phyloP scores from a whole-genome alignment of 2,888 invertebrate genomes.

The Standfussiana lucernea region DNA sequence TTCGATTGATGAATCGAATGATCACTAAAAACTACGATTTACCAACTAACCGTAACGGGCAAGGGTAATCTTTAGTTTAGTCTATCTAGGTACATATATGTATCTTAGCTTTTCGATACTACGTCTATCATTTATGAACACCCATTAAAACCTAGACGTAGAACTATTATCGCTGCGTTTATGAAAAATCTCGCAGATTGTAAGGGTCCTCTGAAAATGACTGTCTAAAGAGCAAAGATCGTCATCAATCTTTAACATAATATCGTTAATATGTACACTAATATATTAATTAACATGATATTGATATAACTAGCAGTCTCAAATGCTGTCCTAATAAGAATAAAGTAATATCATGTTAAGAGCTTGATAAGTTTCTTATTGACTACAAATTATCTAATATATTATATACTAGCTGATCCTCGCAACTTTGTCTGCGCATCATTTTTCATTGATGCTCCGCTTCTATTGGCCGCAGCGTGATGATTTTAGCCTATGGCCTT shows the following conservation, averaged over 20 bases:
- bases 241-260: too few relatives aligned
- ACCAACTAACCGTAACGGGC: neutral
- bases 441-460: too few relatives aligned
- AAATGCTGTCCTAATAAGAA: neutral
- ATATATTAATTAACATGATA: neutral
- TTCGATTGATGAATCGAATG: neutral
- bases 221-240: too few relatives aligned
- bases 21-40: neutral
- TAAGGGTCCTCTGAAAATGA: neutral
- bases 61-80: neutral
- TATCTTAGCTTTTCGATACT: neutral
- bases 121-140: too few relatives aligned
- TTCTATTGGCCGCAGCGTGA: too few relatives aligned
- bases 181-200: neutral
- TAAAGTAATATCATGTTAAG: neutral
- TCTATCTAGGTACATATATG: too few relatives aligned
- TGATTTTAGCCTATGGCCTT: too few relatives aligned
- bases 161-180: too few relatives aligned
- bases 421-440: too few relatives aligned
- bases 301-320: neutral
- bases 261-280: neutral
- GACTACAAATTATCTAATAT: too few relatives aligned
- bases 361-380: neutral
- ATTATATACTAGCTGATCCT: too few relatives aligned
- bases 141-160: neutral